Evolutionary conservation across 2,888 invertebrate genomes (phyloP).

Genomic region (Tanytarsus gracilentus): DNA sequence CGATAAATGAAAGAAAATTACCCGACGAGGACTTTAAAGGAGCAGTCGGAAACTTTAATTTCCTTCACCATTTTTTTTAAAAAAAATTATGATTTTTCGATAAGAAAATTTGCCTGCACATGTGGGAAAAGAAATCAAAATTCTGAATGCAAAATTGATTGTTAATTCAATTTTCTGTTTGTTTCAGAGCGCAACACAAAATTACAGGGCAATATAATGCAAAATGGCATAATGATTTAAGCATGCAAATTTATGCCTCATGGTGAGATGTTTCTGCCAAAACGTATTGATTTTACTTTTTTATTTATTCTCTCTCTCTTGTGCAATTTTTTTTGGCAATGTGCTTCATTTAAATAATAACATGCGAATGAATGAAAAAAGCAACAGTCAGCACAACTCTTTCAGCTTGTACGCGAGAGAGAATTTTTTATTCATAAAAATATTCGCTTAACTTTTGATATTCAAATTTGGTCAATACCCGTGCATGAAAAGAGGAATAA

Average conservation of each 20-base stretch:
- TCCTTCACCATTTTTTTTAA: background rate
- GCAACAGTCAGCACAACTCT: too few species aligned
- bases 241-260: constrained; percentile 16
- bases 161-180: constrained; percentile 15
- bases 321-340: too few species aligned
- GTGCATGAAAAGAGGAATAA: too few species aligned
- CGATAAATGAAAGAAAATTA: background rate
- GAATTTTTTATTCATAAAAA: too few species aligned
- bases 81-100: background rate
- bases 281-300: constrained; percentile 1
- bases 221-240: constrained; percentile 14
- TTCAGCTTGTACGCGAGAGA: too few species aligned
- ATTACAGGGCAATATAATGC: constrained; percentile 18
- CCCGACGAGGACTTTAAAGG: background rate
- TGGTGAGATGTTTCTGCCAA: background rate
- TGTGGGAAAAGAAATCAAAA: constrained; percentile 1
- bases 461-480: too few species aligned
- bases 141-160: constrained; percentile 22
- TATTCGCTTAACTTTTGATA: too few species aligned
- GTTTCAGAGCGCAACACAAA: constrained; percentile 3
- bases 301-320: background rate
- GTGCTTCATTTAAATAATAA: too few species aligned
- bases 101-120: background rate
- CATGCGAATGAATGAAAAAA: too few species aligned
- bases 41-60: constrained; percentile 9